phyloP scores from a whole-genome alignment of 1,140 invertebrate species.

The Lanistes nyassanus region DNA sequence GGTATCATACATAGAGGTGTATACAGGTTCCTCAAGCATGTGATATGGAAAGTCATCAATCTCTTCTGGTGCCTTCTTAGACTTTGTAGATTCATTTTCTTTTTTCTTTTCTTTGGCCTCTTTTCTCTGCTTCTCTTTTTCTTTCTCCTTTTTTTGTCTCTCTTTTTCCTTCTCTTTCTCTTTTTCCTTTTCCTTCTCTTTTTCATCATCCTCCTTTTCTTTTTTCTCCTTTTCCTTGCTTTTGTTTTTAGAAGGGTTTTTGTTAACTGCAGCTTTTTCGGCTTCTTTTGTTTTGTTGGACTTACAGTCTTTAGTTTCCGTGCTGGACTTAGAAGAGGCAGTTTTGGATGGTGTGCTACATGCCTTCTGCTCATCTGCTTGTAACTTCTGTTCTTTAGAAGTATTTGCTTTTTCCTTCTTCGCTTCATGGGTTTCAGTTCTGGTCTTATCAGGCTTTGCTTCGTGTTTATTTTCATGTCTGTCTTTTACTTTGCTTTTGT shows the following conservation, averaged over 20 bases:
- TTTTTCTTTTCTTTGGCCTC: slow-evolving; percentile 36
- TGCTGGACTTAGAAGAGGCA: slow-evolving; percentile 26
- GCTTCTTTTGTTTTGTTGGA: slow-evolving; percentile 22
- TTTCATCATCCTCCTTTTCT: slow-evolving; percentile 21
- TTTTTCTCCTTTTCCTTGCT: slow-evolving; percentile 26
- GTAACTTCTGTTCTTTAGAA: slow-evolving; percentile 35
- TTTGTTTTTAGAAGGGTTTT: slow-evolving; percentile 25
- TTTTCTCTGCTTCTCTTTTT: slow-evolving; percentile 24
- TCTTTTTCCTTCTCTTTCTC: slow-evolving; percentile 29
- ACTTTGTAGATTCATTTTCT: slow-evolving; percentile 61
- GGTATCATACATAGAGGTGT: slow-evolving; percentile 98
- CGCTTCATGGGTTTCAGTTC: slow-evolving; percentile 16
- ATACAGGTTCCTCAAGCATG: slow-evolving; percentile 61
- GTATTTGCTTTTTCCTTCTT: slow-evolving; percentile 39
- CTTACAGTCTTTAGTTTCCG: slow-evolving; percentile 14
- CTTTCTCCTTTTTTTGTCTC: slow-evolving; percentile 5
- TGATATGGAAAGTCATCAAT: slow-evolving; percentile 38
- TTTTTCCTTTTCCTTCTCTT: slow-evolving; percentile 41
- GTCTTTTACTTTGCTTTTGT: slow-evolving; percentile 12
- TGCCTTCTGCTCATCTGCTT: slow-evolving; percentile 21
- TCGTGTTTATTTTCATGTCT: slow-evolving; percentile 31
- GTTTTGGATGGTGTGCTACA: slow-evolving; percentile 1
- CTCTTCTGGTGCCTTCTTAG: slow-evolving; percentile 69
- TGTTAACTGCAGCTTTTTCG: slow-evolving; percentile 19
- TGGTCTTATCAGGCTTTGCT: slow-evolving; percentile 48